These are phyloP conservation scores for Latrodectus geometricus DNA, from an alignment of 1,140 invertebrate species.

Conservation along the genomic window DNA sequence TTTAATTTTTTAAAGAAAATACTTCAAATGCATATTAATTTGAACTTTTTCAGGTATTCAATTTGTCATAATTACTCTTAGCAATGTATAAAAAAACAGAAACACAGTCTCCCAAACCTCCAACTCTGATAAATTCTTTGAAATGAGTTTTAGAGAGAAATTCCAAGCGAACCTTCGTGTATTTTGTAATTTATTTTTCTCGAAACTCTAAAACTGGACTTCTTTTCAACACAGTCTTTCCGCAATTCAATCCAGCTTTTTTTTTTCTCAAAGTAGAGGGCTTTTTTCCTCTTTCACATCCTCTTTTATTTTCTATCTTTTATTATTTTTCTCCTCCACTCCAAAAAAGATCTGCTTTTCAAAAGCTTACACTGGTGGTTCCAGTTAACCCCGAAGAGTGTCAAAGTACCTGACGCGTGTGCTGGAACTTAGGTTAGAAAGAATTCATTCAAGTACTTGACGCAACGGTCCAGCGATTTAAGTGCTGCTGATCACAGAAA, in stretches of 20 bases:
- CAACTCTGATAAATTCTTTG: not conserved
- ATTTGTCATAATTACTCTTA: too few relatives aligned
- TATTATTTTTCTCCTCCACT: not conserved
- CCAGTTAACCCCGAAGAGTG: conserved; percentile 55
- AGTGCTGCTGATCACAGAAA: conserved; percentile 41
- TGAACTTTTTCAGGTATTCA: too few relatives aligned
- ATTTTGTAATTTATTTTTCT: conserved; percentile 53
- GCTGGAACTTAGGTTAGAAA: conserved; percentile 22
- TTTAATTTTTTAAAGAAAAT: too few relatives aligned
- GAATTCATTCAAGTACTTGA: conserved; percentile 49
- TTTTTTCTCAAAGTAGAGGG: too few relatives aligned
- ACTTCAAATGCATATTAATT: too few relatives aligned
- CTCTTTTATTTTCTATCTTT: not conserved
- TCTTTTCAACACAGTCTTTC: conserved; percentile 47
- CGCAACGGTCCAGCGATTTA: conserved; percentile 54
- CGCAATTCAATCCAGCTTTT: conserved; percentile 42
- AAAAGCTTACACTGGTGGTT: conserved; percentile 32
- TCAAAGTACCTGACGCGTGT: conserved; percentile 48
- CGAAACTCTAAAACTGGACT: conserved; percentile 49
- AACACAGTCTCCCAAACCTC: too few relatives aligned
- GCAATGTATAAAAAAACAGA: too few relatives aligned
- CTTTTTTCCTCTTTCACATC: not conserved
- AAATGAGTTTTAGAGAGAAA: conserved; percentile 42
- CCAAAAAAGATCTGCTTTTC: conserved; percentile 36
- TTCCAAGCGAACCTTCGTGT: conserved; percentile 18